Base-by-base conservation (phyloP, 2,113 vertebrate species). In the Bufo bufo region DNA sequence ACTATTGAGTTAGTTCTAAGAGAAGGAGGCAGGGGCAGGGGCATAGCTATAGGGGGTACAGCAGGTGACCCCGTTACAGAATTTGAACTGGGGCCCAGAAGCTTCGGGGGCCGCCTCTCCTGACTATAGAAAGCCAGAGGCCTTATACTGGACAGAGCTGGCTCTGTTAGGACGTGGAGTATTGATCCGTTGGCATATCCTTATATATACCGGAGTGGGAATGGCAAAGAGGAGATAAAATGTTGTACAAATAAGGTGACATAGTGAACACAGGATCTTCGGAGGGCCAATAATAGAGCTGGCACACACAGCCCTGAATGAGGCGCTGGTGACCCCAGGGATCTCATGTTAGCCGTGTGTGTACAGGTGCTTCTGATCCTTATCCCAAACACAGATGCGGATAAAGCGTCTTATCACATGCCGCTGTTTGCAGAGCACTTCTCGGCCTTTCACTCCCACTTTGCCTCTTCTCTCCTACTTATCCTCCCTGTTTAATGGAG, bases 361-460 rank as follows among this genome's bases (percentile, higher is more conserved):
- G 50, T 88, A 88, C 87, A 88, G 87, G 87, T 88, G 87, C 61
- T 77, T 19, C 56, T 84, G 87, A 88, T 88, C 87, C 87, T 88
- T 77, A 88, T 84, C 81, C 80, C 81, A 88, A 88, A 88, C 87
- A 88, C 81, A 88, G 87, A 88, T 88, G 79, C 81, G 77, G 81
- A 84, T 83, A 84, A 84, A 77, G 87, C 80, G 66, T n/a, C 86
- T 88, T 88, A 83, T 87, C 86, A 52, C 69, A 75, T 87, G 78
- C 75, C 61, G 61, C 80, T 83, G 54, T 84, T 83, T 84, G 80
- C 63, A 56, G n/a, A 77, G 45, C 87, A 84, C 81, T 83, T 88
- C 72, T 88, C 72, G 61, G 81, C 72, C 71, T 88, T 84, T 88
- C 56, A 65, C 56, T 77, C 71, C 59, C 71, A 77, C 69, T 80